Evolutionary conservation across 2,888 invertebrate species (phyloP), one percentile per base, ranked within the genome.

Genomic region (Luperina testacea): DNA sequence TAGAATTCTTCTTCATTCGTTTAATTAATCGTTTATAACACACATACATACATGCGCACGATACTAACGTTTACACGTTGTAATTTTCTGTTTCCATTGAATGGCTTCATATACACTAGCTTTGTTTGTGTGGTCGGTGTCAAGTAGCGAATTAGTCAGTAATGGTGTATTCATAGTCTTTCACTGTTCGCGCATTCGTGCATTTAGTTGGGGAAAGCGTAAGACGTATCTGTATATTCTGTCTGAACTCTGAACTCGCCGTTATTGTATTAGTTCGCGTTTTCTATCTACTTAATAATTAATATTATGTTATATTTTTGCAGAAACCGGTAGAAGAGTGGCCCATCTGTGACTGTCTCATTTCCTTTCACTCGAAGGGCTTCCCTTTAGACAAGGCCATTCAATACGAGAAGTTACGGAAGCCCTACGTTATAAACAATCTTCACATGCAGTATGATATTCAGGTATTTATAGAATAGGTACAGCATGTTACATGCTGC

Each of bases 371-470:
- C 95, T 99, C 99, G 8, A 99, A 99, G 96, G 99, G 99, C 61
- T 99, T 99, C 96, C 99, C 99, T 0, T 97, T 99, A 84, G 99
- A 99, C 92, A 99, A 99, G 97, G 99, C 99, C 51, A 99, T 99
- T 90, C 98, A 98, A 91, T 99, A 99, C 96, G 98, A 99, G 77
- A 98, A 98, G 91, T 97, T 99, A 80, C 97, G 99, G 88, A 98
- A 98, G 94, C 99, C 99, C 0, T 99, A 99, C 94, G 98, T 99
- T 87, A 99, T 99, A 90, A 99, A 99, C 95, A 99, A 99, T 97
- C 97, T 99, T 88, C 99, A 99, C 91, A 99, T 99, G 98, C 99
- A 99, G 95, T 99, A 99, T 96, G 99, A 99, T 94, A 98, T 99
- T 92, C 99, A 98, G 97, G 98, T 98, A 96, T 93, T 81, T 87